Percentiles rank a stretch among this genome's conserved stretches.
These are phyloP conservation scores for Boloria euphrosyne DNA, from an alignment of 2,888 invertebrate species.

Conservation along the genomic window DNA sequence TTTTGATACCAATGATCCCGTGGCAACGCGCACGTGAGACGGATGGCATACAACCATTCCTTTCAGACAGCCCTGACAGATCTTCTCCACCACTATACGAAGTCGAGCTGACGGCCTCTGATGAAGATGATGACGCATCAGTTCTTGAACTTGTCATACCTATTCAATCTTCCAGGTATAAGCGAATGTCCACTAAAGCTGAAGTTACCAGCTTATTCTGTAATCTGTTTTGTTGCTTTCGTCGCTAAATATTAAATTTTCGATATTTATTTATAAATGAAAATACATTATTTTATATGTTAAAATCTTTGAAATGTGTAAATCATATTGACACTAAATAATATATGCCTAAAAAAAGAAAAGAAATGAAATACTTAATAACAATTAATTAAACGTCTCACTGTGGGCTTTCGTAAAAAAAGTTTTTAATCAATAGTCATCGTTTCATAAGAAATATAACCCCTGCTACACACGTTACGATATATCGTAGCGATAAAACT, in stretches of 20 bases:
- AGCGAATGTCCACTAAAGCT: conserved; percentile 1
- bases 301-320: no score
- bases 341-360: no score
- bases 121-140: conserved; percentile 72
- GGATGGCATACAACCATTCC: background rate
- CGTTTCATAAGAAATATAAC: no score
- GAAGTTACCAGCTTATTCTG: conserved; percentile 45
- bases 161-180: conserved; percentile 7
- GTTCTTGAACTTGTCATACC: conserved; percentile 71
- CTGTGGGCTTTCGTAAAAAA: no score
- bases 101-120: conserved; percentile 72
- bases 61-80: conserved; percentile 49
- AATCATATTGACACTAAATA: no score
- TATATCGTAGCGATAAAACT: no score
- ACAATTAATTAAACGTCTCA: no score
- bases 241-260: conserved; percentile 25
- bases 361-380: no score
- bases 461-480: no score
- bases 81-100: conserved; percentile 67
- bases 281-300: no score
- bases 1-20: conserved; percentile 35
- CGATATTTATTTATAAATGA: no score
- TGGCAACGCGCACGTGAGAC: conserved; percentile 21
- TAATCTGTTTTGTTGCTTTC: conserved; percentile 56
- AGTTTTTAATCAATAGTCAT: no score